Evolutionary conservation across 2,113 vertebrate genomes (phyloP), one percentile per base, ranked within the genome.

Genomic region (Dunckerocampus dactyliophorus): DNA sequence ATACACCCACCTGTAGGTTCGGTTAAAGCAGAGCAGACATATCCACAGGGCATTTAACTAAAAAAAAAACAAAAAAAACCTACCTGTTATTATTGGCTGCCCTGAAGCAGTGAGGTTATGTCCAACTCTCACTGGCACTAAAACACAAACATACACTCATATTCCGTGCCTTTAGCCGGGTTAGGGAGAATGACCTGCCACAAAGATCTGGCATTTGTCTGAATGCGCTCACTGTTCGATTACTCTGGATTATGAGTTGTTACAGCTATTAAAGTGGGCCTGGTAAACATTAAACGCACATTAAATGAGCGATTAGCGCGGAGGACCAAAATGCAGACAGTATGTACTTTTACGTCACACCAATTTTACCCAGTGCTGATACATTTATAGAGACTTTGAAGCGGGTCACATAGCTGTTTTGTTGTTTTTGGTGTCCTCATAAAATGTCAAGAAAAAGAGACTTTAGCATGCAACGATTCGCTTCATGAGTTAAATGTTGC

Each of bases 11-110:
- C 51, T 71, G 56, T 51, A 45, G 55, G 49, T 62, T 19, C 10
- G 39, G 49, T 65, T 6, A 6, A 59, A 63, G 8, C 17, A 16
- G 16, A 19, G 8, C 52, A 43, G 37, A 67, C 21, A 55, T 37
- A 19, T 19, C 31, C 43, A 20, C 20, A 21, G 11, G 22, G 22
- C 59, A 62, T 57, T 55, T 47, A 22, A 62, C 34, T 20, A 42
- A 14, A 43, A 43, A 14, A 52, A 34, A 5, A 34, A 34, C 47
- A 63, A 55, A 21, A 63, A 67, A 71, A 16, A 12, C 59, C 34
- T 16, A 20, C 6, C 58, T 69, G 10, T 73, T 65, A 11, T 73
- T 58, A 50, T 15, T 53, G 53, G 45, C 39, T 31, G 14, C 8
- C 39, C 39, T 55, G 48, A 22, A 64, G 43, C 54, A 47, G 28